Evolutionary conservation across 2,888 invertebrate species (phyloP).

Genomic region (Rapana venosa): DNA sequence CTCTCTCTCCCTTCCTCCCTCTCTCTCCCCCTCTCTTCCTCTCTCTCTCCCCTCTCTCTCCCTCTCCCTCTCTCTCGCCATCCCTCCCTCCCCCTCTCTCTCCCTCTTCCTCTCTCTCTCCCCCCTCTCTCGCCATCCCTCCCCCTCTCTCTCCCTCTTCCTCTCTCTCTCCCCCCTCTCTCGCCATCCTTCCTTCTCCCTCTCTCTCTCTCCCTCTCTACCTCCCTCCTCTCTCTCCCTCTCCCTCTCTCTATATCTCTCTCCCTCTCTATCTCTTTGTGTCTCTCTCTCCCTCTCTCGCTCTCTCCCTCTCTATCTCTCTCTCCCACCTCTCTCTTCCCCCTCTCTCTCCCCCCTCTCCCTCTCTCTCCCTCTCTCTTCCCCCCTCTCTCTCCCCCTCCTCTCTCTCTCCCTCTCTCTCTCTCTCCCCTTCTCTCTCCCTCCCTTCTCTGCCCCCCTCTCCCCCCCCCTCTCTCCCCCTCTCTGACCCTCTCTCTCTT

Average conservation of each 20-base stretch:
- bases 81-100: neutral
- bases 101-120: neutral
- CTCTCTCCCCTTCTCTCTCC: neutral
- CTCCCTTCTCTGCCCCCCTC: neutral
- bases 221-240: constrained; percentile 2
- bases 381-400: neutral
- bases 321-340: neutral
- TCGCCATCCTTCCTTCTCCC: neutral
- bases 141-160: neutral
- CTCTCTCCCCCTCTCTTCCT: neutral
- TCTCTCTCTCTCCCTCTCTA: constrained; percentile 3
- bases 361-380: neutral
- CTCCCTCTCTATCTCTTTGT: neutral
- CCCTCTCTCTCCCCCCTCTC: neutral
- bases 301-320: no score
- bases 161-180: neutral
- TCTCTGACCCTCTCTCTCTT: no score
- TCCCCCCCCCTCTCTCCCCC: neutral
- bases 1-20: constrained; percentile 7
- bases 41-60: constrained; percentile 10
- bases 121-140: no score
- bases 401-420: neutral
- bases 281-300: neutral
- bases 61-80: neutral
- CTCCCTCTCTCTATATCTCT: constrained; percentile 17